A percentile compares a stretch with the other conserved stretches of the same genome.
These are phyloP conservation scores for Ancistrus triradiatus DNA, from an alignment of 2,113 vertebrate species.

Conservation along the genomic window DNA sequence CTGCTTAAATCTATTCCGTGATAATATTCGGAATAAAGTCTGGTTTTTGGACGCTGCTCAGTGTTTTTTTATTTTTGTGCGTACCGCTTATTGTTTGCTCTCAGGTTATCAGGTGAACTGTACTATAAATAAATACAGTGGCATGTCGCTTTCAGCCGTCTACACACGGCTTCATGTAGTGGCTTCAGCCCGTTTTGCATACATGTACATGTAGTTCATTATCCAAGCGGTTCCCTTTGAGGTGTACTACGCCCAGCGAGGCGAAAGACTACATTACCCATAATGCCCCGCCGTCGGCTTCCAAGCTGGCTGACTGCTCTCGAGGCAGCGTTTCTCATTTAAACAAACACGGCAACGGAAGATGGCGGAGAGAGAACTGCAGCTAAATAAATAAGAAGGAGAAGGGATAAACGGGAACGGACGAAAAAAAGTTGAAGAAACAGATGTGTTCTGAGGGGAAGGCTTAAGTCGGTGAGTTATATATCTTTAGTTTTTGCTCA, in stretches of 20 bases:
- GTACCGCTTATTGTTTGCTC: constrained; percentile 5
- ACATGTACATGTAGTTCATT: constrained; percentile 65
- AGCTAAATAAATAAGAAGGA: not conserved
- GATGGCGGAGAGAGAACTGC: constrained; percentile 76
- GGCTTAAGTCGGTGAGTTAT: not conserved
- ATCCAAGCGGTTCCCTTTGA: constrained; percentile 8
- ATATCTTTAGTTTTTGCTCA: not conserved
- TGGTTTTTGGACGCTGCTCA: too few species aligned
- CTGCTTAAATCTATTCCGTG: too few species aligned
- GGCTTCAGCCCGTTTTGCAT: constrained; percentile 23
- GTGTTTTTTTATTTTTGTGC: too few species aligned
- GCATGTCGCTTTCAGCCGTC: constrained; percentile 51
- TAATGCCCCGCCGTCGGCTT: constrained; percentile 55
- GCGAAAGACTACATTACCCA: constrained; percentile 60
- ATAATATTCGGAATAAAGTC: too few species aligned
- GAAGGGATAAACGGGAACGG: too few species aligned
- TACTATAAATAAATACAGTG: constrained; percentile 44
- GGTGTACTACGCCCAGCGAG: not conserved
- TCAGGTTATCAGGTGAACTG: constrained; percentile 34
- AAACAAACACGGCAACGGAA: constrained; percentile 75
- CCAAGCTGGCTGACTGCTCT: constrained; percentile 71
- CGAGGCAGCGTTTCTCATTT: constrained; percentile 75
- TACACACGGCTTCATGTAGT: constrained; percentile 46
- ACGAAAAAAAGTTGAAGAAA: not conserved
- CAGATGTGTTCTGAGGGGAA: not conserved